These are phyloP conservation scores for Ovis aries DNA, from an alignment of 2,113 vertebrate species.

Conservation along the genomic window DNA sequence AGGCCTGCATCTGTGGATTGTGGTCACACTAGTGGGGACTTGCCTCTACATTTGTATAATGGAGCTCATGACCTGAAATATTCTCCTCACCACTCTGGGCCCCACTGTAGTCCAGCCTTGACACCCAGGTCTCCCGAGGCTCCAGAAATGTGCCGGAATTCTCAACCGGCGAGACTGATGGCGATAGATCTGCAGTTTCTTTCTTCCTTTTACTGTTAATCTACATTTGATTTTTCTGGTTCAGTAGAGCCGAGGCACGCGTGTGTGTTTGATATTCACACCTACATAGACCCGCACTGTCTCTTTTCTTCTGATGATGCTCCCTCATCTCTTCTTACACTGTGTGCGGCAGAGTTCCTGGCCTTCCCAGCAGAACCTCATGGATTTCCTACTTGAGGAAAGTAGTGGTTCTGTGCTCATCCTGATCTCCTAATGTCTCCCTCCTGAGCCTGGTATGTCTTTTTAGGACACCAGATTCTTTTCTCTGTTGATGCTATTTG, in stretches of 20 bases:
- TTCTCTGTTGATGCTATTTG: background rate
- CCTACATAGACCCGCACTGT: background rate
- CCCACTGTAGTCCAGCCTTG: background rate
- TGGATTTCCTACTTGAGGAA: background rate
- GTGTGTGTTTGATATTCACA: background rate
- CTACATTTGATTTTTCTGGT: background rate
- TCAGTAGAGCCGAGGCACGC: background rate
- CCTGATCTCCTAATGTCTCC: background rate
- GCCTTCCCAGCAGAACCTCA: background rate
- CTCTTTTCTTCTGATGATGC: background rate
- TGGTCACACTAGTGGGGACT: background rate
- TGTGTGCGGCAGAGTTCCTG: background rate
- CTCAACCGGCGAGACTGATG: fast-evolving
- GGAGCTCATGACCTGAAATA: background rate
- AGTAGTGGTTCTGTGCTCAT: background rate
- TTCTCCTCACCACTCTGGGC: background rate
- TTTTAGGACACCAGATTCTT: background rate
- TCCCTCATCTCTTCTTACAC: background rate
- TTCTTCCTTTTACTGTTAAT: background rate
- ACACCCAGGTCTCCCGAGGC: background rate
- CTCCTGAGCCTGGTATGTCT: background rate
- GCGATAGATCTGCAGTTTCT: background rate
- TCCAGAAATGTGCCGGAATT: background rate
- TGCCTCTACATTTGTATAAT: background rate
- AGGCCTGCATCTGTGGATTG: background rate